phyloP scores from a whole-genome alignment of 2,113 vertebrate genomes.

The Poeciliopsis occidentalis region DNA sequence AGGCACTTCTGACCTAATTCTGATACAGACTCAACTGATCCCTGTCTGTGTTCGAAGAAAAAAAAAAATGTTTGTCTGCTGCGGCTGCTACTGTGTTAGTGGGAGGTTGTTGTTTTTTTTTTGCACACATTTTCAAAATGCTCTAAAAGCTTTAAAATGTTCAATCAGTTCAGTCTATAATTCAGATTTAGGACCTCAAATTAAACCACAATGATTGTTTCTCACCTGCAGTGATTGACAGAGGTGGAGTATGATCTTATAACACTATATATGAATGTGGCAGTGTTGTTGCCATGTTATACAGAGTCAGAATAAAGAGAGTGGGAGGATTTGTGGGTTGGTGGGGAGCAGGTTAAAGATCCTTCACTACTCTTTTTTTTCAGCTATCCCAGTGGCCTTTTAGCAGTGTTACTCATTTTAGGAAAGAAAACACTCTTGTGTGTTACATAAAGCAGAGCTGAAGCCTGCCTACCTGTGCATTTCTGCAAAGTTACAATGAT shows the following conservation, averaged over 20 bases:
- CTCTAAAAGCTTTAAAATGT: slow-evolving; percentile 6
- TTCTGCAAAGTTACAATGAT: neutral
- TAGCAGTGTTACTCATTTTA: slow-evolving; percentile 67
- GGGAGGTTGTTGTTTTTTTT: neutral
- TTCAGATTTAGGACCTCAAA: neutral
- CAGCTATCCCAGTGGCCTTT: slow-evolving; percentile 62
- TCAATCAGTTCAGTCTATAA: slow-evolving; percentile 9
- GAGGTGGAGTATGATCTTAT: slow-evolving; percentile 13
- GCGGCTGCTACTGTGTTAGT: neutral
- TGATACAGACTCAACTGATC: slow-evolving; percentile 4
- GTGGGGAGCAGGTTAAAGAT: slow-evolving; percentile 65
- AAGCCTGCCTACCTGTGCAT: slow-evolving; percentile 41
- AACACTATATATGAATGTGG: slow-evolving; percentile 12
- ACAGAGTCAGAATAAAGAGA: slow-evolving; percentile 36
- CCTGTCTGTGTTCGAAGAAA: slow-evolving; percentile 3
- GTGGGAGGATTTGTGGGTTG: slow-evolving; percentile 64
- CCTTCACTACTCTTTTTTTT: slow-evolving; percentile 45
- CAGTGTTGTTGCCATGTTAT: neutral
- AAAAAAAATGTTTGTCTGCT: slow-evolving; percentile 16
- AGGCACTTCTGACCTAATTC: slow-evolving; percentile 8
- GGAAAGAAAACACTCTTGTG: slow-evolving; percentile 59
- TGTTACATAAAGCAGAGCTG: slow-evolving; percentile 67
- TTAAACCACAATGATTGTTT: neutral
- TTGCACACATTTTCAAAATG: slow-evolving; percentile 9
- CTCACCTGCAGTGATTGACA: slow-evolving; percentile 14